Percentiles rank a stretch among this genome's conserved stretches.
These are phyloP conservation scores for Auanema sp. DNA, from an alignment of 2,888 invertebrate species.

Conservation along the genomic window DNA sequence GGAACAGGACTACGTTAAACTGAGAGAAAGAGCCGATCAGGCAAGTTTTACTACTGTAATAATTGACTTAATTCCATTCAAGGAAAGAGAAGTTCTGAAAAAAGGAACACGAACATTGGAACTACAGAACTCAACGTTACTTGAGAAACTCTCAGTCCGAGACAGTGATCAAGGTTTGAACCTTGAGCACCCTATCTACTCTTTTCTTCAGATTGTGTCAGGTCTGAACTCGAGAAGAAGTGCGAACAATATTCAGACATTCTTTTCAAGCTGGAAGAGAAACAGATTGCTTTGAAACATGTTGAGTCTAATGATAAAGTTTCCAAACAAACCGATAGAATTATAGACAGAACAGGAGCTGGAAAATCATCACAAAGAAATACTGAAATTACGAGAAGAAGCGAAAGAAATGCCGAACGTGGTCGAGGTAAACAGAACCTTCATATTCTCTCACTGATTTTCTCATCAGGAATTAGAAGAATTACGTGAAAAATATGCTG, in stretches of 20 bases:
- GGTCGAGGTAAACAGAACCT: neutral
- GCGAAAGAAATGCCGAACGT: neutral
- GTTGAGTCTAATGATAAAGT: neutral
- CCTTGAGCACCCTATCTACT: neutral
- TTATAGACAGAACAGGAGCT: slow-evolving; percentile 6
- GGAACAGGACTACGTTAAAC: slow-evolving; percentile 35
- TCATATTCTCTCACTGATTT: slow-evolving; percentile 1
- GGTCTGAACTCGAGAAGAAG: slow-evolving; percentile 28
- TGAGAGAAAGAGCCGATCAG: slow-evolving; percentile 16
- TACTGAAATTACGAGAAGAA: neutral
- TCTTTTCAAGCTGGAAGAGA: slow-evolving; percentile 30
- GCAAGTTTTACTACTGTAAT: neutral
- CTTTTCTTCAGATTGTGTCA: slow-evolving; percentile 9
- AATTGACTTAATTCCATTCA: neutral
- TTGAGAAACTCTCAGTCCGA: neutral
- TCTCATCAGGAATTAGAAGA: slow-evolving; percentile 23
- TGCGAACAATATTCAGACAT: slow-evolving; percentile 34
- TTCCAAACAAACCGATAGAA: neutral
- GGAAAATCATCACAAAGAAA: neutral
- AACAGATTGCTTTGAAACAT: slow-evolving; percentile 26
- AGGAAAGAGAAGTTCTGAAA: neutral
- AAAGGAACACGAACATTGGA: neutral
- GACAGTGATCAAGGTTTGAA: no score
- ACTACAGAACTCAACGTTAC: neutral
- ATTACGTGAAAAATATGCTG: slow-evolving; percentile 19